phyloP scores from a whole-genome alignment of 2,113 vertebrate genomes.

The Xyliphius kryptos region DNA sequence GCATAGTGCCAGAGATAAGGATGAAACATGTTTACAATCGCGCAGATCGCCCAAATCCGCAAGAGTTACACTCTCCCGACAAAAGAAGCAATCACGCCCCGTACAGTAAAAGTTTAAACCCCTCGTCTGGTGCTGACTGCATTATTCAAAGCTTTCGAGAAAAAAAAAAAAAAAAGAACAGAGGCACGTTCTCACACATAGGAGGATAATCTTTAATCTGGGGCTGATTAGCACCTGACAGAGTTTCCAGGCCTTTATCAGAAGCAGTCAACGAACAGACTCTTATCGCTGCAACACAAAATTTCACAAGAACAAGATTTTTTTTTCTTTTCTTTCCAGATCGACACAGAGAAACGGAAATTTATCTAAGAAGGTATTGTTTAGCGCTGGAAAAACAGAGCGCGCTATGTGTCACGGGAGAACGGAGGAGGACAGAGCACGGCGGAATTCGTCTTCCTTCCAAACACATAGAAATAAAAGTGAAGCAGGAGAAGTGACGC shows the following conservation, averaged over 20 bases:
- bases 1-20: constrained; percentile 17
- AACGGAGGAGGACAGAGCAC: neutral
- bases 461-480: no score
- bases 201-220: constrained; percentile 67
- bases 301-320: constrained; percentile 73
- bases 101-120: neutral
- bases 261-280: constrained; percentile 62
- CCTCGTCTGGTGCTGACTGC: neutral
- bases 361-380: constrained; percentile 63
- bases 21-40: constrained; percentile 23
- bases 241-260: constrained; percentile 76
- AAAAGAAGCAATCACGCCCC: constrained; percentile 36
- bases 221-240: constrained; percentile 76
- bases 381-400: constrained; percentile 3
- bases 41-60: neutral
- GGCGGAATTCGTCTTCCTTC: neutral
- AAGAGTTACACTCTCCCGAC: constrained; percentile 5
- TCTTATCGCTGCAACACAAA: constrained; percentile 63
- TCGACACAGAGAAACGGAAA: constrained; percentile 61
- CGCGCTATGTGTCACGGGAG: neutral
- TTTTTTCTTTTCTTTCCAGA: constrained; percentile 45
- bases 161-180: constrained; percentile 26
- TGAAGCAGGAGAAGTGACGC: no score
- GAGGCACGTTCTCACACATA: constrained; percentile 39
- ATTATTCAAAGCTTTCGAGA: constrained; percentile 26